Conservation (phyloP, 2,888 invertebrate genomes). For the Philaethria dido region DNA sequence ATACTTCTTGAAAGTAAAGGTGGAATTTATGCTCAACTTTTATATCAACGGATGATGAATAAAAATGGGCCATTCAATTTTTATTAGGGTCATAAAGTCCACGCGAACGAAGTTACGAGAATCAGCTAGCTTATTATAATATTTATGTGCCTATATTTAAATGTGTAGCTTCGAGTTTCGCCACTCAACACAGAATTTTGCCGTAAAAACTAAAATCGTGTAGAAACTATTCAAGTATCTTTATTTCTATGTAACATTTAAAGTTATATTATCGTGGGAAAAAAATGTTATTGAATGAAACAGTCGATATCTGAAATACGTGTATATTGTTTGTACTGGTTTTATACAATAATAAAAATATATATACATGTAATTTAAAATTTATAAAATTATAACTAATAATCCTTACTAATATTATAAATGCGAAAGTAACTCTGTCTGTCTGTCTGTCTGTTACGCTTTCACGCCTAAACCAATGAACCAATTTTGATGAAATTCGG, state of each 20-base stretch:
- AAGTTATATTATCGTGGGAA: conserved; percentile 5
- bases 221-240: not conserved
- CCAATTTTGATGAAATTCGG: no score
- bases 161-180: not conserved
- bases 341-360: not conserved
- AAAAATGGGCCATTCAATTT: no score
- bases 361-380: no score
- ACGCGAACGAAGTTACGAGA: not conserved
- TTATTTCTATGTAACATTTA: not conserved
- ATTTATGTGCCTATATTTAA: not conserved
- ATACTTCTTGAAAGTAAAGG: no score
- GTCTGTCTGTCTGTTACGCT: no score
- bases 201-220: not conserved
- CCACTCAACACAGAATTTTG: not conserved
- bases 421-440: no score
- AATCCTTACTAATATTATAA: no score
- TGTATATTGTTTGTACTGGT: not conserved
- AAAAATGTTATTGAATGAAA: not conserved
- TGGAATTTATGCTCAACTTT: no score
- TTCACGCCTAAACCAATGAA: no score
- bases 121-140: not conserved
- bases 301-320: not conserved
- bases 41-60: no score
- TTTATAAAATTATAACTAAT: no score
- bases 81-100: no score